phyloP scores from a whole-genome alignment of 2,888 invertebrate species.

The Athrips mouffetella region DNA sequence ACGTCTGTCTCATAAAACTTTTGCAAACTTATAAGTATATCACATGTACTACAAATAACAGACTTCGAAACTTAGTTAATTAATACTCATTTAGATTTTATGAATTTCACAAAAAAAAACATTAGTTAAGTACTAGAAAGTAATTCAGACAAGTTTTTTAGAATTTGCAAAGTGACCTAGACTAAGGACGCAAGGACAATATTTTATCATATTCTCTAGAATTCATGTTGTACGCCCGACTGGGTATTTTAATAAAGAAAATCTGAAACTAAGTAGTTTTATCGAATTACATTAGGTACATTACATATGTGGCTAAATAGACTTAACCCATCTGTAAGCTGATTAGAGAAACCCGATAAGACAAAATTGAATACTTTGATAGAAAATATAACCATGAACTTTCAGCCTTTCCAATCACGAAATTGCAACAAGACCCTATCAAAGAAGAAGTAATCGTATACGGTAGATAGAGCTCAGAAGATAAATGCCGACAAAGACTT shows the following conservation, averaged over 20 bases:
- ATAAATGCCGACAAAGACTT: slow-evolving; percentile 28
- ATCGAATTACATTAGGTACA: slow-evolving; percentile 16
- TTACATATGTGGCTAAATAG: slow-evolving; percentile 21
- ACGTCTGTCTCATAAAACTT: no score
- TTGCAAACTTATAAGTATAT: no score
- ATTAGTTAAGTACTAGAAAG: no score
- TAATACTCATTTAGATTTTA: no score
- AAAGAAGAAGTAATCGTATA: neutral
- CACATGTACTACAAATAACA: no score
- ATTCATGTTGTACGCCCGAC: no score
- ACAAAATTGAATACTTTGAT: slow-evolving; percentile 35
- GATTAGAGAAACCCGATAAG: slow-evolving; percentile 44
- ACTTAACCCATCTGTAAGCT: slow-evolving; percentile 40
- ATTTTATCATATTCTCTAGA: no score
- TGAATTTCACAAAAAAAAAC: no score
- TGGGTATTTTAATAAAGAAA: neutral
- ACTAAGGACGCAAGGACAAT: no score
- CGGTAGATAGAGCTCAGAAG: slow-evolving; percentile 7
- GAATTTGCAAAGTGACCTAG: no score
- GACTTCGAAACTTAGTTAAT: no score
- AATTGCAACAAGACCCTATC: neutral
- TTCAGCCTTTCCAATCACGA: neutral
- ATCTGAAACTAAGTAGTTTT: slow-evolving; percentile 9
- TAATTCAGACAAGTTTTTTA: no score
- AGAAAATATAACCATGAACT: neutral